These are phyloP conservation scores for Tautogolabrus adspersus DNA, from an alignment of 2,113 vertebrate genomes.

Conservation along the genomic window DNA sequence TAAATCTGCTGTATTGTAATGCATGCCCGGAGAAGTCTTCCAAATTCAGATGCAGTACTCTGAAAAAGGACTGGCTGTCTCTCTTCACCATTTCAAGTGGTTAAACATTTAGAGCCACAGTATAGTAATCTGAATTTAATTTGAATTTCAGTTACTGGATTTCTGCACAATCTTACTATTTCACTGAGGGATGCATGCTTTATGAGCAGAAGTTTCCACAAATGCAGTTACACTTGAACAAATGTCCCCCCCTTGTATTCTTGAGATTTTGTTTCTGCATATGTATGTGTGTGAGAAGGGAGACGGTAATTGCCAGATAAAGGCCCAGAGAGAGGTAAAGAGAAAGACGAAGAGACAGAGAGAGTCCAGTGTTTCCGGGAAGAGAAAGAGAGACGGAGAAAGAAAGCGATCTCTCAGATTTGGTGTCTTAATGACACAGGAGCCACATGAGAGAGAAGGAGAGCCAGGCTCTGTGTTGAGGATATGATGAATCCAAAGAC, in stretches of 20 bases:
- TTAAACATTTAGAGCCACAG: slow-evolving; percentile 4
- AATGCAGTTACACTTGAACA: slow-evolving; percentile 26
- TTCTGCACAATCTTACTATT: slow-evolving; percentile 23
- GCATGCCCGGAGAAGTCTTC: neutral
- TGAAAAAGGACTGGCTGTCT: neutral
- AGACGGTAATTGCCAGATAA: slow-evolving; percentile 32
- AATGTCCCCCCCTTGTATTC: neutral
- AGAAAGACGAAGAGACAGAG: slow-evolving; percentile 32
- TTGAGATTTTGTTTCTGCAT: neutral
- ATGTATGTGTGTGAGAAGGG: neutral
- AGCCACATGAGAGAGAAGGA: slow-evolving; percentile 62
- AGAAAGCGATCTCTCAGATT: slow-evolving; percentile 62
- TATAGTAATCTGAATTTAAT: slow-evolving; percentile 33
- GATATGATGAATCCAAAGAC: slow-evolving; percentile 69
- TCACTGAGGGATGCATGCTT: slow-evolving; percentile 38
- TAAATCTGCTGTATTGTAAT: neutral
- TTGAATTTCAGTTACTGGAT: slow-evolving; percentile 37
- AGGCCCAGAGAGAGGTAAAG: slow-evolving; percentile 42
- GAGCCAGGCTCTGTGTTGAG: slow-evolving; percentile 51
- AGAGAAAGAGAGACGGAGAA: slow-evolving; percentile 28
- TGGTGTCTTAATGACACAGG: slow-evolving; percentile 68
- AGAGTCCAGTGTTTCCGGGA: slow-evolving; percentile 28
- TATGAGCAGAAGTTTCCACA: slow-evolving; percentile 34
- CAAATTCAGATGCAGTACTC: slow-evolving; percentile 1
- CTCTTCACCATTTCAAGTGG: neutral